Evolutionary conservation across 2,113 vertebrate species (phyloP).

Genomic region (Nerophis ophidion): DNA sequence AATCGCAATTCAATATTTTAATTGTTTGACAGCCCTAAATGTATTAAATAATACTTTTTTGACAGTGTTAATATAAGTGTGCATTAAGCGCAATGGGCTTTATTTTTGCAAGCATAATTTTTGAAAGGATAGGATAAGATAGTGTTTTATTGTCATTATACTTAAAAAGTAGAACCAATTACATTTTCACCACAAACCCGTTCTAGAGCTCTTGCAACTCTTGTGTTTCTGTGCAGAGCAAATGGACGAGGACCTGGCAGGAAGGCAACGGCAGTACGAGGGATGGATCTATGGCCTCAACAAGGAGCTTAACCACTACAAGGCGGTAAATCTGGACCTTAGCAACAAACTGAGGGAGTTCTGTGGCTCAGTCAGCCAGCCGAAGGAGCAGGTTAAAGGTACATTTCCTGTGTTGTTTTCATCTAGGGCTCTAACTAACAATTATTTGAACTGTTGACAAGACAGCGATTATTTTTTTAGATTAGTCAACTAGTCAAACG

Average conservation of each 20-base stretch:
- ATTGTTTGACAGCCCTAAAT: too few species aligned
- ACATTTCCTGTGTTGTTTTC: not conserved
- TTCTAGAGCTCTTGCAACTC: too few species aligned
- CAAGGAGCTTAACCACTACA: conserved; percentile 81
- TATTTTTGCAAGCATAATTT: not conserved
- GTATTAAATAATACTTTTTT: too few species aligned
- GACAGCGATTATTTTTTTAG: too few species aligned
- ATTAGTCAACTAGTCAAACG: too few species aligned
- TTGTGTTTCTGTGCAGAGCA: conserved; percentile 71
- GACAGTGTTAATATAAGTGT: too few species aligned
- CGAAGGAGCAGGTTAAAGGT: conserved; percentile 73
- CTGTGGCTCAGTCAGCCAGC: conserved; percentile 44
- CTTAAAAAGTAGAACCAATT: too few species aligned
- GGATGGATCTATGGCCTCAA: conserved; percentile 82
- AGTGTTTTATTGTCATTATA: too few species aligned
- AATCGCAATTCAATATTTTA: too few species aligned
- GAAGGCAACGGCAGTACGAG: conserved; percentile 86
- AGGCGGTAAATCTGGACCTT: conserved; percentile 83
- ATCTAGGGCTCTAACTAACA: too few species aligned
- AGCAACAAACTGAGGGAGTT: conserved; percentile 73
- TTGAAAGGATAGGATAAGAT: too few species aligned
- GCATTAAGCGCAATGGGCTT: not conserved
- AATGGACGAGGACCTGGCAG: conserved; percentile 84
- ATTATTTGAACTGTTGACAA: not conserved
- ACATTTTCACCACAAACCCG: too few species aligned